phyloP scores from a whole-genome alignment of 2,113 vertebrate genomes.

The Murina feae region DNA sequence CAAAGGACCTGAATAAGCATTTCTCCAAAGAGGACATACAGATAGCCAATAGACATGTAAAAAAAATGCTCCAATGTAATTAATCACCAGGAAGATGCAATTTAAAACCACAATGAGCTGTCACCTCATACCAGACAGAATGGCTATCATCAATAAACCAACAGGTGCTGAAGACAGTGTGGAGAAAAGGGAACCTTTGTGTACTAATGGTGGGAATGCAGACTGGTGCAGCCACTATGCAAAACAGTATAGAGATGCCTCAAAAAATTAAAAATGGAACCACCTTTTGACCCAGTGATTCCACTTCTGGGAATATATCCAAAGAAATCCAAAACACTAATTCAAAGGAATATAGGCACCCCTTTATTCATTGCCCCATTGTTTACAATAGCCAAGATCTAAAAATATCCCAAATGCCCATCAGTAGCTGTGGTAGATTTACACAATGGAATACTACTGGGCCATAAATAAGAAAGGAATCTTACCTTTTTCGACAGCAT shows the following conservation, averaged over 20 bases:
- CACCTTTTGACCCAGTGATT: background rate
- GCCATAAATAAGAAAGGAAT: too few species aligned
- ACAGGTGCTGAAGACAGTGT: background rate
- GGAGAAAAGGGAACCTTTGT: background rate
- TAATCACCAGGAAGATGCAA: background rate
- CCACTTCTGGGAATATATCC: background rate
- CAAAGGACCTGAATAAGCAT: background rate
- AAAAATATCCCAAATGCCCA: background rate
- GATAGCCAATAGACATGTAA: background rate
- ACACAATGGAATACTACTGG: background rate
- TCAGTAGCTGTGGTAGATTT: background rate
- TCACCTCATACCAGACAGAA: background rate
- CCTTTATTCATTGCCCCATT: background rate
- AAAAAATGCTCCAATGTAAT: background rate
- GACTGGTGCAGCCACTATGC: background rate
- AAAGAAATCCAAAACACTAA: background rate
- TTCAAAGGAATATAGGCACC: background rate
- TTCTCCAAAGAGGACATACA: background rate
- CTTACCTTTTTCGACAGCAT: too few species aligned
- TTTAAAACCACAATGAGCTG: background rate
- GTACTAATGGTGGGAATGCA: background rate
- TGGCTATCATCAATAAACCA: background rate
- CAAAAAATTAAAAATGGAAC: background rate
- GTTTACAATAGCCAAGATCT: background rate
- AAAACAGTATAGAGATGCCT: background rate